Evolutionary conservation across 2,888 invertebrate species (phyloP).

Genomic region (Eilema griseolum): DNA sequence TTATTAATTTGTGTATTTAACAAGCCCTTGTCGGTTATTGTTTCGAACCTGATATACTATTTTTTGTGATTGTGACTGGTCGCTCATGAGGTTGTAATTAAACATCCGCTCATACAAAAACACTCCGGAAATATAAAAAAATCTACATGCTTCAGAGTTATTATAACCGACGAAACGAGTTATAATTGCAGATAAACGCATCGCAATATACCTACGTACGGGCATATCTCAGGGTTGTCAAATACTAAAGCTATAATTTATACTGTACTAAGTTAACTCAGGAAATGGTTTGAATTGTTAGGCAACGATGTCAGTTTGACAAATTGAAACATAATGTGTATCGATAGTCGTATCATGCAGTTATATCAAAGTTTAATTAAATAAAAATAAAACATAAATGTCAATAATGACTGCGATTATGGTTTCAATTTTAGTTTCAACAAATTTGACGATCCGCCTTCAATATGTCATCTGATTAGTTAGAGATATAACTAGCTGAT

Average conservation of each 20-base stretch:
- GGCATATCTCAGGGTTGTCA: constrained; percentile 25
- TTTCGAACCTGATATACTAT: constrained; percentile 25
- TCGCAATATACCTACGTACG: constrained; percentile 47
- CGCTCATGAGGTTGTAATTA: constrained; percentile 38
- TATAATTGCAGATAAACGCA: constrained; percentile 57
- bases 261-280: background rate
- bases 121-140: constrained; percentile 50
- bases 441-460: background rate
- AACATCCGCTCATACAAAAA: constrained; percentile 41
- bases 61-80: constrained; percentile 27
- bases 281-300: background rate
- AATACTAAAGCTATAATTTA: background rate
- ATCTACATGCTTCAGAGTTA: constrained; percentile 38
- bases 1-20: constrained; percentile 24
- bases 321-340: background rate
- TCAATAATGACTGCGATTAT: background rate
- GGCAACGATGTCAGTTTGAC: background rate
- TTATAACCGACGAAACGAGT: constrained; percentile 48
- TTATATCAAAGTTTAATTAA: background rate
- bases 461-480: background rate
- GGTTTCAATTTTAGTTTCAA: background rate
- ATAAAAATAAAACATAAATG: background rate
- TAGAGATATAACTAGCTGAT: no score
- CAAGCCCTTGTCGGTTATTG: constrained; percentile 5
- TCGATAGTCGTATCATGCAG: background rate